phyloP scores from a whole-genome alignment of 2,113 vertebrate species.

The Pygoscelis adeliae region DNA sequence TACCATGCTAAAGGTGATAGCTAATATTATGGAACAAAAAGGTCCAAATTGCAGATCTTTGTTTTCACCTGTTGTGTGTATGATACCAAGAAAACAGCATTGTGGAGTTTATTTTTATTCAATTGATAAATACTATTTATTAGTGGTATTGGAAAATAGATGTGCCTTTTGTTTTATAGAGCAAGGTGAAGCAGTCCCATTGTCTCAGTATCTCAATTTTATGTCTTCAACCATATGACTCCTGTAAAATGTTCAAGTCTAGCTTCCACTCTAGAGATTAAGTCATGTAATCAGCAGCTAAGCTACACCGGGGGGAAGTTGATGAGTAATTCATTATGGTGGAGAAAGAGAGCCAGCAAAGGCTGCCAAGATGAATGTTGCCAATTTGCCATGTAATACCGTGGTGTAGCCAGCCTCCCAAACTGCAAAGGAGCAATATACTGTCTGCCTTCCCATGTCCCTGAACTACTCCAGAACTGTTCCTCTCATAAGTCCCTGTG shows the following conservation, averaged over 20 bases:
- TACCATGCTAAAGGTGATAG: neutral
- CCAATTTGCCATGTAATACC: rapidly evolving
- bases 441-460: neutral
- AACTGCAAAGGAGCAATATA: neutral
- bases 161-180: neutral
- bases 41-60: neutral
- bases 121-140: neutral
- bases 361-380: neutral
- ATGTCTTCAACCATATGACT: neutral
- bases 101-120: neutral
- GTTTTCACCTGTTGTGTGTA: neutral
- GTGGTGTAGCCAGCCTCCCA: neutral
- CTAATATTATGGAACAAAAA: neutral
- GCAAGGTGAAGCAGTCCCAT: neutral
- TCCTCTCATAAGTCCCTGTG: neutral
- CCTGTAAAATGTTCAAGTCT: neutral
- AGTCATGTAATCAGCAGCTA: neutral
- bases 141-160: neutral
- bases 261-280: neutral
- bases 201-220: neutral
- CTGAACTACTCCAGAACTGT: neutral
- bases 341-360: neutral
- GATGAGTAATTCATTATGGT: neutral
- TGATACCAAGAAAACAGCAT: neutral
- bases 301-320: neutral